Evolutionary conservation across 2,113 vertebrate genomes (phyloP).

Genomic region (Galemys pyrenaicus): DNA sequence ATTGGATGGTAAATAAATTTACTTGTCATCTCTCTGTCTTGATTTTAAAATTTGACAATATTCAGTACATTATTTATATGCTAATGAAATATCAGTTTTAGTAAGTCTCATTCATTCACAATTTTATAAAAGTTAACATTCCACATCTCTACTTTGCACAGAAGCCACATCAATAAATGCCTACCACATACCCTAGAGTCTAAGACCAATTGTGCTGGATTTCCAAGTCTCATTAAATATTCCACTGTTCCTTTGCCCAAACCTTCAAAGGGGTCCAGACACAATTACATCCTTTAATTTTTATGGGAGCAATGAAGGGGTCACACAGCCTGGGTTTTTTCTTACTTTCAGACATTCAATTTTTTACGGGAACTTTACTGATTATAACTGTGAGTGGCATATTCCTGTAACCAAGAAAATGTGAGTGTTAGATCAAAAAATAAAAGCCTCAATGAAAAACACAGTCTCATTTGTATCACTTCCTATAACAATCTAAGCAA

Average conservation of each 20-base stretch:
- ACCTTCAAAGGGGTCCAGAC: neutral
- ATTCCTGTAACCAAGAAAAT: neutral
- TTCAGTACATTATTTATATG: neutral
- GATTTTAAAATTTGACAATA: neutral
- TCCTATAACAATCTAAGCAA: conserved; percentile 32
- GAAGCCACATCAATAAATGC: conserved; percentile 12
- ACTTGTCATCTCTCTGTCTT: neutral
- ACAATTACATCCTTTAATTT: conserved; percentile 63
- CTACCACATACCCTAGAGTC: neutral
- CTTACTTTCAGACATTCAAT: neutral
- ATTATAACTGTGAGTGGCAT: neutral
- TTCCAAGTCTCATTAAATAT: conserved; percentile 41
- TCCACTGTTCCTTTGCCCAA: conserved; percentile 57
- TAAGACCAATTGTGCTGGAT: neutral
- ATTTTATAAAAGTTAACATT: conserved; percentile 22
- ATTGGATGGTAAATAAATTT: neutral
- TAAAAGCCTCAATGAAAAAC: neutral
- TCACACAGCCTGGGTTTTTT: neutral
- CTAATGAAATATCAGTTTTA: neutral
- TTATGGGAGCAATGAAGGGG: conserved; percentile 20
- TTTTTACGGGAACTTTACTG: conserved; percentile 19
- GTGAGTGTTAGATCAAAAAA: conserved; percentile 55
- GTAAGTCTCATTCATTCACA: conserved; percentile 17
- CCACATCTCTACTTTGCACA: neutral
- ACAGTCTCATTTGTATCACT: neutral